phyloP scores from a whole-genome alignment of 53 echinoderm and acorn worm genomes.

The Temnopleurus reevesii region DNA sequence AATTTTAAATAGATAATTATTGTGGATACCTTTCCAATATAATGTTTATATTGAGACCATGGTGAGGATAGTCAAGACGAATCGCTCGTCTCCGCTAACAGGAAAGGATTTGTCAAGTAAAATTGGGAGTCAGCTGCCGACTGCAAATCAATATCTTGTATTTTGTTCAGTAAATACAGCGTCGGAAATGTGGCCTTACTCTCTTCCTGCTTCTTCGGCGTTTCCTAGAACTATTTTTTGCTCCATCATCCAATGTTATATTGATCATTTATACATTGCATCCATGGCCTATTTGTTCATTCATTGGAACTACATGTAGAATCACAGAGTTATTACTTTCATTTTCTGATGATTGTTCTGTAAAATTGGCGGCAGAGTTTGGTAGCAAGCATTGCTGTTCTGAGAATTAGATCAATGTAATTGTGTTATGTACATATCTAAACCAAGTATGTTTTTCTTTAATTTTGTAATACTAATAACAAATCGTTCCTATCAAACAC shows the following conservation, averaged over 20 bases:
- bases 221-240: constrained; percentile 26
- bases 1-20: not conserved
- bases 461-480: too few relatives aligned
- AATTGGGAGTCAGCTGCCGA: constrained; percentile 34
- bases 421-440: too few relatives aligned
- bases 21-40: not conserved
- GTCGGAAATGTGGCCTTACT: not conserved
- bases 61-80: not conserved
- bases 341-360: too few relatives aligned
- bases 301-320: too few relatives aligned
- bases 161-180: constrained; percentile 18
- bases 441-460: too few relatives aligned
- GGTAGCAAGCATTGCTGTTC: too few relatives aligned
- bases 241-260: not conserved
- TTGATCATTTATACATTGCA: constrained; percentile 26
- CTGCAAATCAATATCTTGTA: constrained; percentile 25
- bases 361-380: too few relatives aligned
- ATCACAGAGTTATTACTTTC: too few relatives aligned
- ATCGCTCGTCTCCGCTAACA: not conserved
- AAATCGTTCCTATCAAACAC: too few relatives aligned
- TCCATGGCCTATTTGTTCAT: too few relatives aligned
- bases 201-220: not conserved
- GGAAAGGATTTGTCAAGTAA: constrained; percentile 6
- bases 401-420: too few relatives aligned
- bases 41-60: not conserved